Conservation (phyloP, 1,140 invertebrate genomes). For the Trachymyrmex cornetzi region DNA sequence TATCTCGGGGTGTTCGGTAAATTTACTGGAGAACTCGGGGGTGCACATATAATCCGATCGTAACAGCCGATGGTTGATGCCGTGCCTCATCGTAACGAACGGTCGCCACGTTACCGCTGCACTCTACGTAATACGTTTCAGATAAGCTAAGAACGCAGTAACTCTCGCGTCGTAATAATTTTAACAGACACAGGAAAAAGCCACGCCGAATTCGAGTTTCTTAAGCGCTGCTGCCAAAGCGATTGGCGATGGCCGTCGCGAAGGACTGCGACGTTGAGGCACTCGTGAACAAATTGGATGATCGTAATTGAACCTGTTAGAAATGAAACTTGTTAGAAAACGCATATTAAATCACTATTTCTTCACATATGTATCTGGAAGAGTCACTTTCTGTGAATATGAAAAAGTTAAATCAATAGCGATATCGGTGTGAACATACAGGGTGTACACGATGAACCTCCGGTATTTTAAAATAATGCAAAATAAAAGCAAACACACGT, state of each 20-base stretch:
- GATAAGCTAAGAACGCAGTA: slow-evolving; percentile 58
- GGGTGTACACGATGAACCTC: no score
- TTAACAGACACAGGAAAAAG: slow-evolving; percentile 42
- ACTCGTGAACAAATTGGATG: neutral
- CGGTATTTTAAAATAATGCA: no score
- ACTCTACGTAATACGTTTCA: slow-evolving; percentile 65
- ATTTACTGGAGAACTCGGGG: slow-evolving; percentile 48
- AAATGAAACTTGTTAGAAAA: neutral
- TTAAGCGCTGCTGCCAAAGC: slow-evolving; percentile 1
- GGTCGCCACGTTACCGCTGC: slow-evolving; percentile 43
- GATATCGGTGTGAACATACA: neutral
- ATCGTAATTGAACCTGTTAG: slow-evolving; percentile 19
- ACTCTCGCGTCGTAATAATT: slow-evolving; percentile 65
- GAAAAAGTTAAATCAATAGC: neutral
- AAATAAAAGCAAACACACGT: no score
- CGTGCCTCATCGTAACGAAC: slow-evolving; percentile 65
- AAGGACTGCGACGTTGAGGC: neutral
- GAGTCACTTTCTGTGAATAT: no score
- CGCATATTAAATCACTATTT: neutral
- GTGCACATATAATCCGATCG: slow-evolving; percentile 63
- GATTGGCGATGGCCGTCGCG: slow-evolving; percentile 5
- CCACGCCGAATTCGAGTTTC: slow-evolving; percentile 37
- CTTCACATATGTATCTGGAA: neutral
- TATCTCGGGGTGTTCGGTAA: slow-evolving; percentile 59
- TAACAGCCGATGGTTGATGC: slow-evolving; percentile 59